Conservation (phyloP, 2,888 invertebrate species). For the Boloria euphrosyne region DNA sequence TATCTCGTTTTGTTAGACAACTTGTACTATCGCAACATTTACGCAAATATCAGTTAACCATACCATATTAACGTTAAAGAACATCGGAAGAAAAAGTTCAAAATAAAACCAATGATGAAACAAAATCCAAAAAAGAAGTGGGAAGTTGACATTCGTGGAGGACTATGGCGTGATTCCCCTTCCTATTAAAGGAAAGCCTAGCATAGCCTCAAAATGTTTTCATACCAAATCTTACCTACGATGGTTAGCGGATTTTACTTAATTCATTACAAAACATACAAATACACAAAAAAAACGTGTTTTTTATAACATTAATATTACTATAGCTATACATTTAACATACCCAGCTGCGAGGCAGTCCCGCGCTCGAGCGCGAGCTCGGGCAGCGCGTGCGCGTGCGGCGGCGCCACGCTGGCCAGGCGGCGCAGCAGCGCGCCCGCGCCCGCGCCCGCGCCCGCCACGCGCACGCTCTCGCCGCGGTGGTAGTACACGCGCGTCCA, state of each 20-base stretch:
- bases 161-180: too few species aligned
- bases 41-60: neutral
- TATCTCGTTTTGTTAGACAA: too few species aligned
- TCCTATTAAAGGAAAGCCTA: too few species aligned
- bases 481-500: slow-evolving; percentile 94
- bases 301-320: too few species aligned
- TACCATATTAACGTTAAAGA: too few species aligned
- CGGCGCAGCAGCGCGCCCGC: slow-evolving; percentile 92
- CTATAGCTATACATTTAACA: too few species aligned
- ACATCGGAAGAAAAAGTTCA: neutral
- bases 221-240: too few species aligned
- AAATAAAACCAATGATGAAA: neutral
- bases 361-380: slow-evolving; percentile 92
- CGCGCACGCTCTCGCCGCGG: slow-evolving; percentile 96
- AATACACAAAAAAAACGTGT: too few species aligned
- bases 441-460: slow-evolving; percentile 94
- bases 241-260: too few species aligned
- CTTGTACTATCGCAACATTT: neutral
- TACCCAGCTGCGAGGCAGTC: slow-evolving; percentile 88
- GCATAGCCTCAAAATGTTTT: too few species aligned
- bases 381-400: slow-evolving; percentile 85
- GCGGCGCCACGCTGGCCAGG: slow-evolving; percentile 88
- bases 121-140: neutral
- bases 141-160: too few species aligned
- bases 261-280: too few species aligned